A percentile compares a stretch with the other conserved stretches of the same genome.
These are phyloP conservation scores for Orestias chungarensis DNA, from an alignment of 2,797 vertebrate species.

Conservation along the genomic window DNA sequence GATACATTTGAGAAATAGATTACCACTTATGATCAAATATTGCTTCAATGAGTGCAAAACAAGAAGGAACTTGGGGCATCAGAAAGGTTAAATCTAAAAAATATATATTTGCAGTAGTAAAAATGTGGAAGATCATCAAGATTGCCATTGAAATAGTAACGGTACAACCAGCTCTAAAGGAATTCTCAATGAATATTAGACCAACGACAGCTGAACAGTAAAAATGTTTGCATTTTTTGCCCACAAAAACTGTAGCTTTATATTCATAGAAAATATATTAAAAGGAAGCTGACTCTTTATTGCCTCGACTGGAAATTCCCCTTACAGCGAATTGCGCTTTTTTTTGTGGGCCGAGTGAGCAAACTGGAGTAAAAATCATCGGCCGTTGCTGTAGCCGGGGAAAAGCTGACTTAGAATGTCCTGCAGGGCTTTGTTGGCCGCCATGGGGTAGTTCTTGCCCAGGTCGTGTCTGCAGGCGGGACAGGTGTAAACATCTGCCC, in stretches of 20 bases:
- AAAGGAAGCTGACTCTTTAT: constrained; percentile 77
- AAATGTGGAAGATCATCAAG: constrained; percentile 12
- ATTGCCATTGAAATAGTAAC: constrained; percentile 45
- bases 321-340: constrained; percentile 64
- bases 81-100: constrained; percentile 33
- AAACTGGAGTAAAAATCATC: constrained; percentile 80
- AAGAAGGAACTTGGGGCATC: constrained; percentile 30
- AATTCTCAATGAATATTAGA: constrained; percentile 53
- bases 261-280: constrained; percentile 83
- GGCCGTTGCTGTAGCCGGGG: constrained; percentile 93
- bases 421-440: constrained; percentile 89
- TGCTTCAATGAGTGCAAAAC: constrained; percentile 37
- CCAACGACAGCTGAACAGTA: constrained; percentile 46
- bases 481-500: constrained; percentile 93
- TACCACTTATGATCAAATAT: constrained; percentile 16
- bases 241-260: constrained; percentile 66
- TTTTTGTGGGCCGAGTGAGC: constrained; percentile 36
- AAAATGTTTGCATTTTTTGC: constrained; percentile 52
- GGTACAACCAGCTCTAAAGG: constrained; percentile 38
- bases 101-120: constrained; percentile 48
- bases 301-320: constrained; percentile 71
- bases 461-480: constrained; percentile 93
- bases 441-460: constrained; percentile 88
- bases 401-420: constrained; percentile 90
- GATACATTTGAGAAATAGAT: constrained; percentile 27